Conservation (phyloP, 2,888 invertebrate genomes). For the Chymomyza fuscimana region DNA sequence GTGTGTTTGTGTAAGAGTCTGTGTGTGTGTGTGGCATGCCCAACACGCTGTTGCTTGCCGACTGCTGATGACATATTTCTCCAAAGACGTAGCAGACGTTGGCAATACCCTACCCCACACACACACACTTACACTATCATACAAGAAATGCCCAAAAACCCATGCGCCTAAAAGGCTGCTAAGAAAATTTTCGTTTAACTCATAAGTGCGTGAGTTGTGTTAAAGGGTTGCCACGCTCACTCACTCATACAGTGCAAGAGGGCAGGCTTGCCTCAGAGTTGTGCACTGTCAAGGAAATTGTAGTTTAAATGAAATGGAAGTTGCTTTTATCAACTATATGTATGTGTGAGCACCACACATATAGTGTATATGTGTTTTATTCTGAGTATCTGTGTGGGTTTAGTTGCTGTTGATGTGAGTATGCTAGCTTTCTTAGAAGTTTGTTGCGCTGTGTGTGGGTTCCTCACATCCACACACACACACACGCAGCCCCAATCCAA, state of each 20-base stretch:
- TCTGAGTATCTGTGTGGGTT: not conserved
- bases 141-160: slow-evolving; percentile 6
- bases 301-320: slow-evolving; percentile 77
- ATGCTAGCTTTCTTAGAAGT: not conserved
- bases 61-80: slow-evolving; percentile 76
- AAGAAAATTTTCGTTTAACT: slow-evolving; percentile 76
- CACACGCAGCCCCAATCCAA: not conserved
- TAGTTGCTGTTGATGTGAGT: not conserved
- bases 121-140: slow-evolving; percentile 13
- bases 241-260: slow-evolving; percentile 14
- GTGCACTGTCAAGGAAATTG: slow-evolving; percentile 75
- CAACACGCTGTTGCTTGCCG: slow-evolving; percentile 33
- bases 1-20: slow-evolving; percentile 13
- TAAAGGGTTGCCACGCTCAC: slow-evolving; percentile 63
- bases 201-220: slow-evolving; percentile 65
- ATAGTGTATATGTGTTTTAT: not conserved
- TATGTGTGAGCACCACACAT: not conserved
- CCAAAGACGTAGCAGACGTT: slow-evolving; percentile 54
- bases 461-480: not conserved
- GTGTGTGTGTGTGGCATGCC: slow-evolving; percentile 15
- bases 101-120: not conserved
- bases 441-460: slow-evolving; percentile 30
- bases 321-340: slow-evolving; percentile 72
- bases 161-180: slow-evolving; percentile 74
- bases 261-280: slow-evolving; percentile 51